These are phyloP conservation scores for Lagodon rhomboides DNA, from an alignment of 2,797 vertebrate species.

Conservation along the genomic window DNA sequence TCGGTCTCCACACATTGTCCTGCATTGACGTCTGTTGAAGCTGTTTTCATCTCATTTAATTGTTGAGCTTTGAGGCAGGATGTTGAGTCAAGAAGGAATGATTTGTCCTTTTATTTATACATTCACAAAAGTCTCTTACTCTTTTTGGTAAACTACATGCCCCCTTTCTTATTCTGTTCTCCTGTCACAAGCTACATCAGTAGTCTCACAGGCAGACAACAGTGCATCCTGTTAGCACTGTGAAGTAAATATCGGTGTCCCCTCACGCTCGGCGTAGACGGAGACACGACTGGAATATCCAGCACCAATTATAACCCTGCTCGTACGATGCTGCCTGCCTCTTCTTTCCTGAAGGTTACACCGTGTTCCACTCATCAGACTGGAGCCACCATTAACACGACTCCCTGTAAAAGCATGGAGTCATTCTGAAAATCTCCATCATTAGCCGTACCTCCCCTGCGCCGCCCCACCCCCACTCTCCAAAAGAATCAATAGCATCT, in stretches of 20 bases:
- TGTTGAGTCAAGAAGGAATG: neutral
- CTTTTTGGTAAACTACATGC: constrained; percentile 10
- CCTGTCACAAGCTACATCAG: constrained; percentile 56
- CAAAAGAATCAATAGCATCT: constrained; percentile 80
- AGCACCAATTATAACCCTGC: constrained; percentile 61
- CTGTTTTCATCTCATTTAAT: neutral
- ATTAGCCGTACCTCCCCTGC: constrained; percentile 65
- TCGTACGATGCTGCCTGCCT: constrained; percentile 50
- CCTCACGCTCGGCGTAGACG: constrained; percentile 49
- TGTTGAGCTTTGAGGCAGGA: neutral
- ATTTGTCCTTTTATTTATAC: neutral
- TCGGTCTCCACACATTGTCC: constrained; percentile 10
- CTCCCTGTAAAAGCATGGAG: constrained; percentile 75
- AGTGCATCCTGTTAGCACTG: constrained; percentile 64
- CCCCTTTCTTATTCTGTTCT: constrained; percentile 24
- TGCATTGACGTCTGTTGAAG: constrained; percentile 2
- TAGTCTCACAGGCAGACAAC: constrained; percentile 59
- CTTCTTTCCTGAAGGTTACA: constrained; percentile 70
- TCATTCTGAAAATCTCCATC: constrained; percentile 77
- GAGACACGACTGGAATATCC: constrained; percentile 58
- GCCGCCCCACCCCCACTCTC: constrained; percentile 57
- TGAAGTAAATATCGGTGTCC: constrained; percentile 61
- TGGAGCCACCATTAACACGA: constrained; percentile 69
- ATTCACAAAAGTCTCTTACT: neutral
- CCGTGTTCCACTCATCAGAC: constrained; percentile 64